These are phyloP conservation scores for Megaustenia siamemsis DNA, from an alignment of 2,888 invertebrate genomes.

Conservation along the genomic window DNA sequence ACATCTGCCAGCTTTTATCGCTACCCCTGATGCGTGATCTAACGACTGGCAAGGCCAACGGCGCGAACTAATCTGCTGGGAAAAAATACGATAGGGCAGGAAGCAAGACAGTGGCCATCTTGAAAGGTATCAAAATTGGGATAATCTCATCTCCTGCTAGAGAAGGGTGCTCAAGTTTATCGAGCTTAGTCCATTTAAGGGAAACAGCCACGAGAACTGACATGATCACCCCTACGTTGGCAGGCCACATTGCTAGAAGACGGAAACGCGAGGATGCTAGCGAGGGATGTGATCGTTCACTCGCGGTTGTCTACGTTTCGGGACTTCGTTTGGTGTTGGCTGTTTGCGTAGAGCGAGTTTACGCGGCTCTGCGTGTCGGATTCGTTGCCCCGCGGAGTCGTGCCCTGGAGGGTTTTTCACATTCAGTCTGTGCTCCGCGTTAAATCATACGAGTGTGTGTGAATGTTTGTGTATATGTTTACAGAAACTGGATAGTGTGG, in stretches of 20 bases:
- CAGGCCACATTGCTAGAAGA: background rate
- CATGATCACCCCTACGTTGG: slow-evolving; percentile 12
- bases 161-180: background rate
- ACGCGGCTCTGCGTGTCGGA: background rate
- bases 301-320: background rate
- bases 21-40: background rate
- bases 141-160: background rate
- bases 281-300: background rate
- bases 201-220: background rate
- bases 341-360: background rate
- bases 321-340: slow-evolving; percentile 11
- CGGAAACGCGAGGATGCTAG: background rate
- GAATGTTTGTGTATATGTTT: background rate
- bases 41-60: background rate
- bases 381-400: background rate
- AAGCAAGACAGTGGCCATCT: slow-evolving; percentile 20
- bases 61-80: background rate
- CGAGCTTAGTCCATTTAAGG: no score
- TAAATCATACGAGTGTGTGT: background rate
- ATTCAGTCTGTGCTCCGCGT: background rate
- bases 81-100: background rate
- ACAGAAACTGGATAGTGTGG: background rate
- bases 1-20: background rate
- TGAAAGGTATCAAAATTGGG: background rate
- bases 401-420: background rate